phyloP scores from a whole-genome alignment of 2,113 vertebrate genomes.

The Podocnemis expansa region DNA sequence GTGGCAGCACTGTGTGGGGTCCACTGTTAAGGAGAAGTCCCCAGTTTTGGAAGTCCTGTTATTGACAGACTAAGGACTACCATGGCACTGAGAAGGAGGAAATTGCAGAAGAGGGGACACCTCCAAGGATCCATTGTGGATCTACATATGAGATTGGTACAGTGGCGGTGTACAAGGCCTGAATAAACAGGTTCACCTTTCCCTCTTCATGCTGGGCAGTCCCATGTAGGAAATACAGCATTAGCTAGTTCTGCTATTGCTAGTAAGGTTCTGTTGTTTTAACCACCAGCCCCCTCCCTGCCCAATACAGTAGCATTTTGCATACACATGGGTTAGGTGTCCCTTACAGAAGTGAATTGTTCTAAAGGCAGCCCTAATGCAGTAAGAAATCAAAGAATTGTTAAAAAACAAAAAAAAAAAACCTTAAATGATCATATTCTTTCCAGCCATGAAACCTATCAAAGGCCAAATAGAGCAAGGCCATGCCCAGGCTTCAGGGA shows the following conservation, averaged over 20 bases:
- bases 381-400: too few relatives aligned
- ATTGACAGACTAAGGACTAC: not conserved
- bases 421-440: not conserved
- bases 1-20: not conserved
- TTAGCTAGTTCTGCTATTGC: not conserved
- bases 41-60: not conserved
- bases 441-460: not conserved
- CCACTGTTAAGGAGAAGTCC: not conserved
- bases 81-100: not conserved
- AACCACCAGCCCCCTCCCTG: too few relatives aligned
- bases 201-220: not conserved
- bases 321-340: not conserved
- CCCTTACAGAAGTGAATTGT: rapidly evolving
- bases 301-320: not conserved
- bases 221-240: not conserved
- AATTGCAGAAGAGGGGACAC: not conserved
- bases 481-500: not conserved
- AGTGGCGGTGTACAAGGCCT: not conserved
- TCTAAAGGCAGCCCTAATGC: not conserved
- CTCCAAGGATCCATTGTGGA: not conserved
- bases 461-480: not conserved
- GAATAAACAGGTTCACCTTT: not conserved
- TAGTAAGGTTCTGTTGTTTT: not conserved
- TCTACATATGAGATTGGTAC: not conserved
- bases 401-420: too few relatives aligned